Conservation (phyloP, 2,113 vertebrate genomes). For the Silurus meridionalis region DNA sequence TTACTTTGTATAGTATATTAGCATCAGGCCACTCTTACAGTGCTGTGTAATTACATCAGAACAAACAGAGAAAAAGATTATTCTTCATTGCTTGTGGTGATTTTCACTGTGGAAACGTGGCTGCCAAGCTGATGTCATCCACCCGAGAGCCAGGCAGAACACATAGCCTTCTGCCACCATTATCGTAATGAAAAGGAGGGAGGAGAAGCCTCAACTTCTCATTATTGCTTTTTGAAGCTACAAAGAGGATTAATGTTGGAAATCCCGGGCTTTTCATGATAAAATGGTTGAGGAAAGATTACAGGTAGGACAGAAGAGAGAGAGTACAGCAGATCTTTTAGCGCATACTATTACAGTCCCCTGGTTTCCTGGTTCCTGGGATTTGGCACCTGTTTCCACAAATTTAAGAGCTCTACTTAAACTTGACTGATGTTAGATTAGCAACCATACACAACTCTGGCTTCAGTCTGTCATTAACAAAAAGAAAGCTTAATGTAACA, state of each 20-base stretch:
- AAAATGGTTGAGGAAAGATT: conserved; percentile 37
- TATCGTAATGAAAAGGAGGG: conserved; percentile 28
- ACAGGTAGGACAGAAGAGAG: not conserved
- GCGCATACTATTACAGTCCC: not conserved
- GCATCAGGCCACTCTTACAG: not conserved
- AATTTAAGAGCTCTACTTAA: not conserved
- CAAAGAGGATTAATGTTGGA: conserved; percentile 53
- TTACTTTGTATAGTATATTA: not conserved
- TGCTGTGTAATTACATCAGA: not conserved
- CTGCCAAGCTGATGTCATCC: conserved; percentile 29
- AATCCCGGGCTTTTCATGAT: conserved; percentile 44
- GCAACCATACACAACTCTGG: not conserved
- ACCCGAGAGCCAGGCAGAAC: conserved; percentile 16
- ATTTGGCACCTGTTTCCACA: too few species aligned
- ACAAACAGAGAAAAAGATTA: not conserved
- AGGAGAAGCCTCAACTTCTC: conserved; percentile 19
- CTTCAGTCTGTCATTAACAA: not conserved
- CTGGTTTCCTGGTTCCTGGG: not conserved
- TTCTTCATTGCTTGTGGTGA: not conserved
- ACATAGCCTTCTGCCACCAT: conserved; percentile 20
- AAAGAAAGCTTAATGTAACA: not conserved
- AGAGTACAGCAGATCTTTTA: not conserved
- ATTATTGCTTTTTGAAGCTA: conserved; percentile 40
- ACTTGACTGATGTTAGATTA: not conserved
- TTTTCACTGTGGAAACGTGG: conserved; percentile 4